Conservation (phyloP, 2,113 vertebrate species). For the zebrafish (Danio rerio) region DNA sequence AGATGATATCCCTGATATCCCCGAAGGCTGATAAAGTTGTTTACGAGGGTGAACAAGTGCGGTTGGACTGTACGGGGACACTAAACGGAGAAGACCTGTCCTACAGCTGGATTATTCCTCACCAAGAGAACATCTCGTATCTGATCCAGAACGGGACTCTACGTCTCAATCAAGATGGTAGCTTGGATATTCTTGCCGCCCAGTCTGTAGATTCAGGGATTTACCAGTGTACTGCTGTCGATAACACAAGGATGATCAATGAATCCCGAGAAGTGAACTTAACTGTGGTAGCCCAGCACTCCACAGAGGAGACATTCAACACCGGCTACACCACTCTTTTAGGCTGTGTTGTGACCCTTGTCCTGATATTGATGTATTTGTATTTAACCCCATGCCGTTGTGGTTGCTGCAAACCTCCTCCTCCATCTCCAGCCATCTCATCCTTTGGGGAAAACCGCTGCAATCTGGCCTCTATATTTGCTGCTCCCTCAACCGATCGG, state of each 20-base stretch:
- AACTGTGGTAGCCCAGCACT: constrained; percentile 76
- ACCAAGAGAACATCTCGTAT: constrained; percentile 76
- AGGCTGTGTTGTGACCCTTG: constrained; percentile 85
- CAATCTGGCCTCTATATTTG: constrained; percentile 61
- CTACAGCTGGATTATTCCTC: constrained; percentile 86
- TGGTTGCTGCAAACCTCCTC: constrained; percentile 75
- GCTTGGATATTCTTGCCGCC: constrained; percentile 81
- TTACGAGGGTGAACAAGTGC: constrained; percentile 77
- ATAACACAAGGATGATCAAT: constrained; percentile 79
- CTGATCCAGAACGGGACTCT: constrained; percentile 77
- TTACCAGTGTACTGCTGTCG: constrained; percentile 86
- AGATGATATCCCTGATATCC: constrained; percentile 46
- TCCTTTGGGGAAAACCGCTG: constrained; percentile 55
- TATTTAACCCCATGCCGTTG: constrained; percentile 91
- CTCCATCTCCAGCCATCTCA: constrained; percentile 62
- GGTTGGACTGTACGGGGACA: constrained; percentile 82
- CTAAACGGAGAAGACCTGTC: constrained; percentile 67
- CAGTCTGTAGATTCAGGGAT: constrained; percentile 85
- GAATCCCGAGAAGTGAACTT: constrained; percentile 87
- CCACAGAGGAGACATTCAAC: constrained; percentile 81
- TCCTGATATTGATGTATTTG: constrained; percentile 88
- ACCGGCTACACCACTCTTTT: constrained; percentile 92
- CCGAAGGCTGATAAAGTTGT: constrained; percentile 72
- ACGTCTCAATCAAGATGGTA: constrained; percentile 84
- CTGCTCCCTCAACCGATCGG: constrained; percentile 37